Evolutionary conservation across 2,113 vertebrate genomes (phyloP).

Genomic region (Spilogale gracilis): DNA sequence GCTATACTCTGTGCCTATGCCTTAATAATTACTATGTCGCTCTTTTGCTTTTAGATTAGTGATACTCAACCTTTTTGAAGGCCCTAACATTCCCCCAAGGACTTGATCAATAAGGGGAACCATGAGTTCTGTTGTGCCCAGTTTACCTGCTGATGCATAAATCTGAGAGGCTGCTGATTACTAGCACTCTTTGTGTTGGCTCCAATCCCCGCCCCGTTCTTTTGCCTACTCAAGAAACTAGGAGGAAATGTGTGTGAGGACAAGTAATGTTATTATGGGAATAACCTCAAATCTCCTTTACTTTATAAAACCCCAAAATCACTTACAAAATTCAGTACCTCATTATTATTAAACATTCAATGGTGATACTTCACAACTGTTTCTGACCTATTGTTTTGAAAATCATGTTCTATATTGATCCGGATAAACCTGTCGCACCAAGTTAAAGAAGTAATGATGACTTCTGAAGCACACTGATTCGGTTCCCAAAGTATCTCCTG

Average conservation of each 20-base stretch:
- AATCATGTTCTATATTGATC: slow-evolving; percentile 2
- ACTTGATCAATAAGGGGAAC: background rate
- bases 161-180: background rate
- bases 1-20: background rate
- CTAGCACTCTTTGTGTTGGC: background rate
- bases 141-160: background rate
- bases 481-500: background rate
- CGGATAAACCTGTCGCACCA: background rate
- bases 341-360: slow-evolving; percentile 4
- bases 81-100: background rate
- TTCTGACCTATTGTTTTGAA: background rate
- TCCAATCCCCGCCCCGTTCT: background rate
- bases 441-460: slow-evolving; percentile 32
- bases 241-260: background rate
- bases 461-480: background rate
- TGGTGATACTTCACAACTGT: background rate
- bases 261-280: background rate
- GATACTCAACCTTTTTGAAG: background rate
- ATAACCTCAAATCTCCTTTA: background rate
- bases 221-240: background rate
- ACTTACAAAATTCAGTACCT: background rate
- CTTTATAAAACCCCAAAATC: background rate
- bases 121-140: background rate
- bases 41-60: background rate
- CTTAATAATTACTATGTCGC: background rate